Evolutionary conservation across 2,113 vertebrate species (phyloP).

Genomic region (Elachura formosa): DNA sequence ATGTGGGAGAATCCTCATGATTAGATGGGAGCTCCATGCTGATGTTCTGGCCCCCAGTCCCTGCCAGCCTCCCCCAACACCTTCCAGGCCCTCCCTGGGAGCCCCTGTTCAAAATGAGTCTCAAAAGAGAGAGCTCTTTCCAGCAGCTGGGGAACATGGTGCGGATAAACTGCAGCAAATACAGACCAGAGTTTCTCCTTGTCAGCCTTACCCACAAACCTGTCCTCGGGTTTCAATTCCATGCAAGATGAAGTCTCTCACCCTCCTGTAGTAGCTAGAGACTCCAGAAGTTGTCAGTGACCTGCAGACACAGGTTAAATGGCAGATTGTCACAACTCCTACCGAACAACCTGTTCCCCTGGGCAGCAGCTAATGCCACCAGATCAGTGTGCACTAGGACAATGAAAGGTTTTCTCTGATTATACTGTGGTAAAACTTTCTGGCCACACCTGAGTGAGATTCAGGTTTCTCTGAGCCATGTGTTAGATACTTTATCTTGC

Average conservation of each 20-base stretch:
- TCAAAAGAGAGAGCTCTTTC: not conserved
- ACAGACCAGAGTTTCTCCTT: not conserved
- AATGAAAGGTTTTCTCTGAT: not conserved
- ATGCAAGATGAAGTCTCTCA: not conserved
- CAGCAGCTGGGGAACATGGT: accelerated
- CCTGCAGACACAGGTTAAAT: not conserved
- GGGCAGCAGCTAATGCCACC: not conserved
- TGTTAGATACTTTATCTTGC: not conserved
- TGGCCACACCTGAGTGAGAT: not conserved
- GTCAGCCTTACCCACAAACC: not conserved
- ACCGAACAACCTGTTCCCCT: not conserved
- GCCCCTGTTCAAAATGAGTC: accelerated
- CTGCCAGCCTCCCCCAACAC: not conserved
- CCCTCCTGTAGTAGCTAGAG: not conserved
- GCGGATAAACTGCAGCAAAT: not conserved
- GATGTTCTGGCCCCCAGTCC: not conserved
- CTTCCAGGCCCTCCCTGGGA: accelerated
- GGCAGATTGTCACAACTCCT: not conserved
- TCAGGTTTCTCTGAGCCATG: not conserved
- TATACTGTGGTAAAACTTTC: not conserved
- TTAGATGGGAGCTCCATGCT: accelerated
- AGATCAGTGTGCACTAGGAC: not conserved
- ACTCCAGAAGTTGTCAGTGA: not conserved
- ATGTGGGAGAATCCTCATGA: not conserved
- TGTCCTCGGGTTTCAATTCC: accelerated